Base-by-base conservation (phyloP, 1,140 invertebrate genomes). In the Bombus consobrinus region DNA sequence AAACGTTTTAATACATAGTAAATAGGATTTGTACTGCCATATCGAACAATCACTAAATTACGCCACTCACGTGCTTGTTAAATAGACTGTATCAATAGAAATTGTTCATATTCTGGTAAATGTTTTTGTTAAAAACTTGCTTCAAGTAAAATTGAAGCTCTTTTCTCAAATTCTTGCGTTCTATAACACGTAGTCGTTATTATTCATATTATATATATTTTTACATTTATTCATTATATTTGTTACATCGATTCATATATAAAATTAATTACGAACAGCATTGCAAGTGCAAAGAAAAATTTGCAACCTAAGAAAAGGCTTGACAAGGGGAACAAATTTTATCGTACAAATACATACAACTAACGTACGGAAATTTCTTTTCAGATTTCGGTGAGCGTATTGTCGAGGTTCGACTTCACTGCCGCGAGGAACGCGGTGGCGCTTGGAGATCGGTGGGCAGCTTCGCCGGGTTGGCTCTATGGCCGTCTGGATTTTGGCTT, bases 371-470 rank as follows among this genome's bases (percentile, higher is more conserved):
- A 73, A 73, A 28, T 25, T n/a, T 1, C 25, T 53, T 13, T 25
- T 2, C 84, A 87, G 92, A 77, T 82, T 75, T 80, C 71, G 88
- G 89, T 89, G 89, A 90, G 88, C 89, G 86, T 85, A 86, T 86
- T 91, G 83, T 91, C 91, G 89, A 90, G 86, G 84, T 71, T 85
- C 57, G 87, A 89, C 72, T 93, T 93, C 88, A 90, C 80, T 62
- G 79, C 77, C 39, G 89, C 81, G 68, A 88, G 89, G 74, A 91
- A 91, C 78, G 86, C 89, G 43, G 69, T 85, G 57, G 83, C 86
- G 32, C 80, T 88, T n/a, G 77, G 87, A 41, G 59, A 88, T 72
- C 78, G 89, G 41, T 71, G 73, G 39, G 18, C 37, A 37, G 81
- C 68, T 32, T 85, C 86, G 28, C 86, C 89, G 15, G 89, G 89